phyloP scores from a whole-genome alignment of 2,113 vertebrate genomes.

The Amblyopsis rosae region DNA sequence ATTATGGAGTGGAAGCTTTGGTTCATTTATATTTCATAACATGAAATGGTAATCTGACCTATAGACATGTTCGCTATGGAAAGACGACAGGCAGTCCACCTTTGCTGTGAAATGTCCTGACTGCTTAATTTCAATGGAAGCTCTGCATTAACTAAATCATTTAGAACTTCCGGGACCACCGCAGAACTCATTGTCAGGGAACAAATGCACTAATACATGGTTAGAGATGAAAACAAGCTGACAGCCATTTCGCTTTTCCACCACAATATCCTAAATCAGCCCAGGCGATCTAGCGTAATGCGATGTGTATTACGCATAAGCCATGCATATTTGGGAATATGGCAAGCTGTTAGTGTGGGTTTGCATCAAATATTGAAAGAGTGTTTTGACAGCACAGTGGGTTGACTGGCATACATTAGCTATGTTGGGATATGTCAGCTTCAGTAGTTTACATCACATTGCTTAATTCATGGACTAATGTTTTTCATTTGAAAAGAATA shows the following conservation, averaged over 20 bases:
- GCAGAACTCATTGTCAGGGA: slow-evolving; percentile 30
- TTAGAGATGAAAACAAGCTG: slow-evolving; percentile 55
- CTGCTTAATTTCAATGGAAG: slow-evolving; percentile 55
- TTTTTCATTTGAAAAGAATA: slow-evolving; percentile 8
- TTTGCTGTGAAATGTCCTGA: slow-evolving; percentile 14
- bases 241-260: slow-evolving; percentile 41
- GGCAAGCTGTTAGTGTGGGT: slow-evolving; percentile 41
- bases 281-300: slow-evolving; percentile 47
- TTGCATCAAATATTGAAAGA: slow-evolving; percentile 39
- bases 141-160: slow-evolving; percentile 56
- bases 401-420: slow-evolving; percentile 38
- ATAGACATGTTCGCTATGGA: slow-evolving; percentile 49
- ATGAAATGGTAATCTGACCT: slow-evolving; percentile 74
- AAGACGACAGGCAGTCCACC: slow-evolving; percentile 29
- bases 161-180: slow-evolving; percentile 24
- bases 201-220: slow-evolving; percentile 59
- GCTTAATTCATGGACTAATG: slow-evolving; percentile 1
- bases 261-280: slow-evolving; percentile 45
- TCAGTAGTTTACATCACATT: slow-evolving; percentile 14
- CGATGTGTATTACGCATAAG: slow-evolving; percentile 42
- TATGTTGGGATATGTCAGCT: slow-evolving; percentile 25
- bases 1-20: slow-evolving; percentile 64
- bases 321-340: slow-evolving; percentile 48
- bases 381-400: slow-evolving; percentile 41
- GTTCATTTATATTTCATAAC: slow-evolving; percentile 73